A percentile compares a stretch with the other conserved stretches of the same genome.
Conservation (phyloP, 2,113 vertebrate species). For the Gambusia affinis region DNA sequence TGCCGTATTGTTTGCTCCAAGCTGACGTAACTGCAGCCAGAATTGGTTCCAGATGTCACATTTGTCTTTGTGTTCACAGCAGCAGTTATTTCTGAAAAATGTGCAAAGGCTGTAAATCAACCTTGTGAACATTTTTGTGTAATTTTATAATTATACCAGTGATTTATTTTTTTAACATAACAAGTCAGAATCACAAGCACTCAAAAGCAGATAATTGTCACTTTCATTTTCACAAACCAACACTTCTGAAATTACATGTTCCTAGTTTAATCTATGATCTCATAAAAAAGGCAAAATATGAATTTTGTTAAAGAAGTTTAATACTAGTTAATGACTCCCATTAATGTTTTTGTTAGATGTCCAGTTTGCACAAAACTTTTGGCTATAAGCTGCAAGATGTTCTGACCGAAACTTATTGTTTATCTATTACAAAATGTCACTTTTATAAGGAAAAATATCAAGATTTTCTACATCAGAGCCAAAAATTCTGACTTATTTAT, state of each 20-base stretch:
- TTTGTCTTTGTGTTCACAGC: background rate
- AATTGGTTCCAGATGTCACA: background rate
- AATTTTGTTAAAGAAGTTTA: too few species aligned
- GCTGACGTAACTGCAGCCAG: background rate
- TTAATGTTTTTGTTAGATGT: too few species aligned
- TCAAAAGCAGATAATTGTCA: background rate
- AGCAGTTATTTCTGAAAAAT: background rate
- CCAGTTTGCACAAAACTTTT: background rate
- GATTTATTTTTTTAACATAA: too few species aligned
- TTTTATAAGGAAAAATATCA: background rate
- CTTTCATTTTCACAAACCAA: background rate
- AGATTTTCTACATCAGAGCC: background rate
- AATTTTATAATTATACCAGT: too few species aligned
- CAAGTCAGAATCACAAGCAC: too few species aligned
- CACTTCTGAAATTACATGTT: background rate
- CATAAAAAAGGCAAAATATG: background rate
- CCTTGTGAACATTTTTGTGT: background rate
- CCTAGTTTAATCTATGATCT: background rate
- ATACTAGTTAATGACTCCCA: too few species aligned
- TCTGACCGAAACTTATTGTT: background rate
- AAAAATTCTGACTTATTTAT: background rate
- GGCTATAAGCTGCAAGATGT: background rate
- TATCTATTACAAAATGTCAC: background rate
- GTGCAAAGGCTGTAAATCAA: background rate
- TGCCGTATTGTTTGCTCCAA: background rate